These are phyloP conservation scores for Bergia puertoricense DNA, from an alignment of 92 coral and sea anemone genomes.

Conservation along the genomic window DNA sequence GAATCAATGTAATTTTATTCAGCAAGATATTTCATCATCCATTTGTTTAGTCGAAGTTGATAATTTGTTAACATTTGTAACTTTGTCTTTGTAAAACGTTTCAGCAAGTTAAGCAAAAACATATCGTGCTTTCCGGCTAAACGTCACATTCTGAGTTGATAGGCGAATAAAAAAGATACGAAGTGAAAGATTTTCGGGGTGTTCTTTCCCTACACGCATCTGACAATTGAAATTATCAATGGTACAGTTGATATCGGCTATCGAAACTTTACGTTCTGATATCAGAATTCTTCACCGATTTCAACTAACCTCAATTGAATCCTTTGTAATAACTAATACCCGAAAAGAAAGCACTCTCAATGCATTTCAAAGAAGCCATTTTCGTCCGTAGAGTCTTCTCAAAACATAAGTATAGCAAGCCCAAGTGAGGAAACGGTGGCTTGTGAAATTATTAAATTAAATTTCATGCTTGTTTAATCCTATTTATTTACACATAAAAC, in stretches of 20 bases:
- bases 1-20: no score
- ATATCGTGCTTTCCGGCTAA: background rate
- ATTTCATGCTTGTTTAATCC: no score
- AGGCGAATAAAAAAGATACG: background rate
- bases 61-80: no score
- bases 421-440: no score
- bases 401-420: no score
- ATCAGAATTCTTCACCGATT: background rate
- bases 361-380: background rate
- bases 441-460: no score
- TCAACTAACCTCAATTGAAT: background rate
- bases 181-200: background rate
- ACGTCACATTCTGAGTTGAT: background rate
- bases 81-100: no score
- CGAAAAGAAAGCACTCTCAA: background rate
- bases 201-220: background rate
- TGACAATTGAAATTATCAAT: no score
- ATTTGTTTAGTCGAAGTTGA: no score
- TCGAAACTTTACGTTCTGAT: background rate
- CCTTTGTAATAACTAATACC: background rate
- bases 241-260: background rate
- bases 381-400: background rate
- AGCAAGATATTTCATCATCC: no score
- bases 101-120: background rate
- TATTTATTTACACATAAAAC: no score